Evolutionary conservation across 2,888 invertebrate genomes (phyloP), one percentile per base, ranked within the genome.

Genomic region (Drosophila monieri): DNA sequence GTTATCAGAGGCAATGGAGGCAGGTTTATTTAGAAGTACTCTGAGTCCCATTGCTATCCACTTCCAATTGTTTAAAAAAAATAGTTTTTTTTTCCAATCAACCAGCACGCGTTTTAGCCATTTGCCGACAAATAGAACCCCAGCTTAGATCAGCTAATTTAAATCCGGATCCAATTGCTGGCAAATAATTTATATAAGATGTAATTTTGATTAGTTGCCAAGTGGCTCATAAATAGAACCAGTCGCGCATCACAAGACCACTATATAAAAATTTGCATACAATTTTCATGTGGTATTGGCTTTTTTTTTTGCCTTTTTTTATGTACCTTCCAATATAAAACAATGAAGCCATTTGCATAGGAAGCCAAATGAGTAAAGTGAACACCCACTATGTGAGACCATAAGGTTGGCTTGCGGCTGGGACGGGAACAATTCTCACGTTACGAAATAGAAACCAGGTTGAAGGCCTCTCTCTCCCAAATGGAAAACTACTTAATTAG

Each of bases 401-500:
- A 0, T 10, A 6, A 18, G 23, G 14, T 10, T 8, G 9, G 2
- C 44, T 39, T 56, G 73, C 73, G 75, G 75, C 53, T 32, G 56
- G 47, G 66, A 47, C 32, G 46, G 54, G 27, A 47, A 61, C 39
- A 64, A 69, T 74, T 80, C 78, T 73, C 64, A 76, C 80, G 81
- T 72, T 71, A 71, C 76, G 73, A 75, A 72, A 70, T 67, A 64
- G 76, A 59, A 73, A 48, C 27, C 62, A 64, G 62, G 64, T 64
- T 64, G 57, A 59, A 54, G 47, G 55, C 46, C 32, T 15, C 39
- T 52, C 15, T 47, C 51, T 27, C 18, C 44, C 14, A 43, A 74
- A 73, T 81, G 74, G 67, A 73, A 79, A 81, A 85, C 83, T 78
- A 83, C 78, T 85, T 77, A 85, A 85, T 85, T 85, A 80, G 78